Conservation (phyloP, 1,140 invertebrate species). For the Drosophila neocordata region DNA sequence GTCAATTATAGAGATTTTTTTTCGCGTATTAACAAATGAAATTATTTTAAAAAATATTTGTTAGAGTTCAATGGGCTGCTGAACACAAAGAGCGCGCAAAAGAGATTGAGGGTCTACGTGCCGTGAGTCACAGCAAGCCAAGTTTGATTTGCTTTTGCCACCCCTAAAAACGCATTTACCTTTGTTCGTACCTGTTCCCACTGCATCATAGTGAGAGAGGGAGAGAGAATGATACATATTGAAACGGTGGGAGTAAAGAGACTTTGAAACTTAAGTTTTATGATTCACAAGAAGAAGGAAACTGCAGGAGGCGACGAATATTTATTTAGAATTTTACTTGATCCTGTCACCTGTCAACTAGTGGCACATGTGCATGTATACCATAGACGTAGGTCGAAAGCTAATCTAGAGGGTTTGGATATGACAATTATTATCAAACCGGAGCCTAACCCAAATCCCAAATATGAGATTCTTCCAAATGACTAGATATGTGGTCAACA, state of each 20-base stretch:
- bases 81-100: slow-evolving; percentile 24
- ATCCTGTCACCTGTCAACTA: not conserved
- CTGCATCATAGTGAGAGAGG: not conserved
- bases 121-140: slow-evolving; percentile 70
- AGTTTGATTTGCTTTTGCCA: slow-evolving; percentile 43
- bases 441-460: no score
- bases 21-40: slow-evolving; percentile 26
- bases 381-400: not conserved
- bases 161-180: slow-evolving; percentile 49
- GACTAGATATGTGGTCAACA: no score
- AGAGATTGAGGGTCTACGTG: slow-evolving; percentile 60
- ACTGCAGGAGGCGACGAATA: not conserved
- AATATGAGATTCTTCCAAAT: no score
- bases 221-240: not conserved
- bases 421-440: no score
- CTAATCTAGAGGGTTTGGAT: no score
- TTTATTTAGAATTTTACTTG: not conserved
- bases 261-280: slow-evolving; percentile 4
- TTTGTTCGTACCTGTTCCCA: slow-evolving; percentile 44
- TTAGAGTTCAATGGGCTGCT: slow-evolving; percentile 69
- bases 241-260: not conserved
- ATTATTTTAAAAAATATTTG: slow-evolving; percentile 6
- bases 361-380: not conserved
- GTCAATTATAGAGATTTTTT: slow-evolving; percentile 46
- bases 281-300: not conserved